Evolutionary conservation across 2,113 vertebrate species (phyloP), one percentile per base, ranked within the genome.

Genomic region (Thalassoma bifasciatum): DNA sequence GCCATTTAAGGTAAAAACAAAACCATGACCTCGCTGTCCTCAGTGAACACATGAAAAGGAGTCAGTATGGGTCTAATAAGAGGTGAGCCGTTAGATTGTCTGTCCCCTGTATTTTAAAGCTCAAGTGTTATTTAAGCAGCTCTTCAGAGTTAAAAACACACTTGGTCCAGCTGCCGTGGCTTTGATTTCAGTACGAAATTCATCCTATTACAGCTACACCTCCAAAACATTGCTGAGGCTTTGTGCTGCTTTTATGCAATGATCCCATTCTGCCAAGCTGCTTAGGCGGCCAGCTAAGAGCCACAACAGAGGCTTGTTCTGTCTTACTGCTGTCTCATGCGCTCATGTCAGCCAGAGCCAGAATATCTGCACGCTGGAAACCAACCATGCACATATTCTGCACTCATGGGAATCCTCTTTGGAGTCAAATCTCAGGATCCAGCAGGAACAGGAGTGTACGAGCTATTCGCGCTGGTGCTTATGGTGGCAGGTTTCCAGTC

Each of bases 401-500:
- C 3, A 23, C 66, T 38, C 57, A 52, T 62, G 37, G 44, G 26
- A 22, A 26, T 38, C 2, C 5, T 71, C 79, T 75, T 47, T 37
- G n/a, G 57, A 30, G 1, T n/a, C 6, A 44, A 65, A 23, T 50
- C 17, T 86, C 88, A 88, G 54, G 86, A 82, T 79, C 68, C 69
- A 71, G 65, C 52, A 46, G 66, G 69, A 66, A 12, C 44, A 23
- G 47, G 37, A 64, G 56, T 5, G 36, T 1, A 24, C 0, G 86
- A 26, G 62, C 56, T 65, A 61, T 92, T 92, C 14, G 1, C 5
- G 5, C 4, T 10, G 40, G 83, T 0, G 0, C 82, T 0, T 0
- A 91, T 71, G 0, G 93, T 86, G 3, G 94, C 19, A 0, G 91
- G 96, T 52, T 92, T 80, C 97, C 97, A 98, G 92, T 96, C 92